Evolutionary conservation across 2,888 invertebrate genomes (phyloP), one percentile per base, ranked within the genome.

Genomic region (Volucella inanis): DNA sequence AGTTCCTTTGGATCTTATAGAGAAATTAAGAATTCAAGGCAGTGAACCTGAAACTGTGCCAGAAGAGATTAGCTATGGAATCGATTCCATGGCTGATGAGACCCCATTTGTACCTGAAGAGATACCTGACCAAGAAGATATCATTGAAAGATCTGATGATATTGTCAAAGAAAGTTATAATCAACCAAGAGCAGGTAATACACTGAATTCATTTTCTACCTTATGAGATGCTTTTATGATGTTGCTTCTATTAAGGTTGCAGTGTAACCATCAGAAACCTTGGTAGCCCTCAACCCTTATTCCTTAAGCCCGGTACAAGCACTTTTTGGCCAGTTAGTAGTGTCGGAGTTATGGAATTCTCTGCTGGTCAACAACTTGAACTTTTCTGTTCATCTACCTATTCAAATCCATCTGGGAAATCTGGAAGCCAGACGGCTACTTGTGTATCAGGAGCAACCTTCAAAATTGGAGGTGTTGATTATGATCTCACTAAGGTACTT

Each of bases 201-300:
- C 14, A 49, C 3, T n/a, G 1, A 10, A 10, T 39, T 1, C 2
- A 43, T 4, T 14, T 43, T 71, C 1, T 8, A 11, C 18, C 50
- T 11, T 3, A 49, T 41, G 3, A 31, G 2, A 1, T 6, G 14
- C 9, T 9, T 3, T 43, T 14, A 38, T 8, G 0, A 59, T 11
- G 4, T 8, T 12, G 9, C 11, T 9, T 4, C 4, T 4, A 22
- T 22, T 22, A 12, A 84, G 84, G 79, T n/a, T 84, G 84, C 50
- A 80, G 55, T 47, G 45, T 84, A 0, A 59, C 8, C 15, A 45
- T 76, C 76, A 77, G 83, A 45, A 89, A 89, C 59, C 76, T 91
- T 12, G 89, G 89, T 0, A 93, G 93, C n/a, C 94, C 94, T 0
- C 95, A 95, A 88, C 94, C 95, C 0, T 92, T 95, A 6, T 93